Conservation (phyloP, 2,888 invertebrate genomes). For the Odontothrips loti region DNA sequence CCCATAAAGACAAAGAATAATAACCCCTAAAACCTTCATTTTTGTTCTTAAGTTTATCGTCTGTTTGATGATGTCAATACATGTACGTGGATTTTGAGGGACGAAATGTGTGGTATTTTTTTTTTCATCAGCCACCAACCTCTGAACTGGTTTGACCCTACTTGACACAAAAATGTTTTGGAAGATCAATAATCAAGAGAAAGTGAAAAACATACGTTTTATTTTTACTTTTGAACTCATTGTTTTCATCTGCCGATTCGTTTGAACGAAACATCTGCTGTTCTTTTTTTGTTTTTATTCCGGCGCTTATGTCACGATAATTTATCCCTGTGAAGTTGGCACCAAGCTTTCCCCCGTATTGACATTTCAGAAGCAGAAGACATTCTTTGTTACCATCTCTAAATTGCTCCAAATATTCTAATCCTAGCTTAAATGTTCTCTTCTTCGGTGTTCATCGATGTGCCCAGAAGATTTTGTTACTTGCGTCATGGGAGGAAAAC, state of each 20-base stretch:
- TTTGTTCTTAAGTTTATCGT: not conserved
- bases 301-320: too few species aligned
- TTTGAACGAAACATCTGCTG: too few species aligned
- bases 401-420: too few species aligned
- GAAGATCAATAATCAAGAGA: too few species aligned
- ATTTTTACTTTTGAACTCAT: too few species aligned
- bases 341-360: not conserved
- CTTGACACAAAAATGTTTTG: too few species aligned
- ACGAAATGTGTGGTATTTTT: not conserved
- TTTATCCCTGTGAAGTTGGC: too few species aligned
- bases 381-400: not conserved
- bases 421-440: not conserved
- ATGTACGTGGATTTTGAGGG: constrained; percentile 1
- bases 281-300: too few species aligned
- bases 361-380: not conserved
- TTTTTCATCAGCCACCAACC: not conserved
- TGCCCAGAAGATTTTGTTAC: not conserved
- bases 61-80: not conserved
- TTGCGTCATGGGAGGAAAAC: not conserved
- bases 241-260: too few species aligned
- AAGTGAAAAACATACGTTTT: too few species aligned
- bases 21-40: constrained; percentile 15
- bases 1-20: too few species aligned
- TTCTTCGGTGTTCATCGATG: not conserved
- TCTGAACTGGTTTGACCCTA: too few species aligned